These are phyloP conservation scores for Orycteropus afer DNA, from an alignment of 2,113 vertebrate genomes.

Conservation along the genomic window DNA sequence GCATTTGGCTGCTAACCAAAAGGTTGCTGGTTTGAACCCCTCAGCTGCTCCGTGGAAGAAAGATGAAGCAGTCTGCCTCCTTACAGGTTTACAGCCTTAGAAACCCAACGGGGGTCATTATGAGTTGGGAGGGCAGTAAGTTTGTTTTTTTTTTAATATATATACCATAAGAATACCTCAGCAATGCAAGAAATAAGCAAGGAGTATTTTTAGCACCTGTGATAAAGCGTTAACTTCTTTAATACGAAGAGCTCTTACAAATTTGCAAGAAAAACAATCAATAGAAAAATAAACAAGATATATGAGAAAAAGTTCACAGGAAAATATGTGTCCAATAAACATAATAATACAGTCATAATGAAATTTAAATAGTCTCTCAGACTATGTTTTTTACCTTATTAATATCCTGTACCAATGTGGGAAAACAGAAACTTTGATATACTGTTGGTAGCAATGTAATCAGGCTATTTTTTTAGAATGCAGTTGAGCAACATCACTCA, in stretches of 20 bases:
- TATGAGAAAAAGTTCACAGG: background rate
- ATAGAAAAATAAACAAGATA: background rate
- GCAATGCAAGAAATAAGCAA: constrained; percentile 9
- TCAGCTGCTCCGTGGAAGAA: too few species aligned
- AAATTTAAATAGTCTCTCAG: constrained; percentile 16
- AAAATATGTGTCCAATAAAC: background rate
- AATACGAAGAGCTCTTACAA: background rate
- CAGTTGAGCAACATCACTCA: background rate
- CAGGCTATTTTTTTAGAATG: background rate
- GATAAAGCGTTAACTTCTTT: background rate
- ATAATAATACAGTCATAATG: background rate
- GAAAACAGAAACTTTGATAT: background rate
- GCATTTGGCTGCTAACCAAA: too few species aligned
- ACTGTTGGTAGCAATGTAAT: background rate
- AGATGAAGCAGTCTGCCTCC: too few species aligned
- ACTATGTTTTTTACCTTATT: background rate
- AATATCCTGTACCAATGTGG: background rate
- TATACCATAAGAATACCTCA: background rate
- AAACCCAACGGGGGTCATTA: too few species aligned
- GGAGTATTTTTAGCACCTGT: background rate
- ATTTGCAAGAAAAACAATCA: background rate
- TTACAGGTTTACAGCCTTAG: too few species aligned
- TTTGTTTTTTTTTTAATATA: too few species aligned
- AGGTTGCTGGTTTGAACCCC: too few species aligned
- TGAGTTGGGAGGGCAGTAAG: too few species aligned